Evolutionary conservation across 2,888 invertebrate species (phyloP).

Genomic region (Apoda limacodes): DNA sequence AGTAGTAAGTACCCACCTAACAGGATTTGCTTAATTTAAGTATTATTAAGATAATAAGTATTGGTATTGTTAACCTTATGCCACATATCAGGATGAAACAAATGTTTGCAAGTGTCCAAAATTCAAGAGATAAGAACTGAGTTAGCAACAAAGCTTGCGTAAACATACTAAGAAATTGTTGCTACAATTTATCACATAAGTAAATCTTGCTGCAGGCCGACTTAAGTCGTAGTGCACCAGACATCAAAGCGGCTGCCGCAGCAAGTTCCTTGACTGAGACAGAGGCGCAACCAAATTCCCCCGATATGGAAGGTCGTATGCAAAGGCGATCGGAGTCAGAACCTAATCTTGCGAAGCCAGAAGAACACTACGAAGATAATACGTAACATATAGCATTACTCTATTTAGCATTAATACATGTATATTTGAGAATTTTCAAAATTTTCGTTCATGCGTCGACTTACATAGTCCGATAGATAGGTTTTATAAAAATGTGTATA

Average conservation of each 20-base stretch:
- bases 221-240: conserved; percentile 72
- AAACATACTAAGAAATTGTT: not conserved
- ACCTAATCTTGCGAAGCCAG: conserved; percentile 68
- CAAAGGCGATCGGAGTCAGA: conserved; percentile 74
- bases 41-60: no score
- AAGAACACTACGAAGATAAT: conserved; percentile 48
- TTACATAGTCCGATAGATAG: no score
- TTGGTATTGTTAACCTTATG: no score
- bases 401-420: no score
- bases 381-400: conserved; percentile 35
- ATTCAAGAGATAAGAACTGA: no score
- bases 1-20: conserved; percentile 33
- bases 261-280: conserved; percentile 11
- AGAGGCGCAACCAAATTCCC: conserved; percentile 20
- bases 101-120: no score
- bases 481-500: no score
- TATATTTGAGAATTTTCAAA: conserved; percentile 28
- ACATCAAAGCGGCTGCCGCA: conserved; percentile 59
- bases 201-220: conserved; percentile 34
- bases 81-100: no score
- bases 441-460: conserved; percentile 25
- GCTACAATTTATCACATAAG: not conserved
- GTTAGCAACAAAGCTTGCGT: not conserved
- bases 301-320: conserved; percentile 40
- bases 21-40: not conserved